phyloP scores from a whole-genome alignment of 2,888 invertebrate species.

The Schizaphis graminum region DNA sequence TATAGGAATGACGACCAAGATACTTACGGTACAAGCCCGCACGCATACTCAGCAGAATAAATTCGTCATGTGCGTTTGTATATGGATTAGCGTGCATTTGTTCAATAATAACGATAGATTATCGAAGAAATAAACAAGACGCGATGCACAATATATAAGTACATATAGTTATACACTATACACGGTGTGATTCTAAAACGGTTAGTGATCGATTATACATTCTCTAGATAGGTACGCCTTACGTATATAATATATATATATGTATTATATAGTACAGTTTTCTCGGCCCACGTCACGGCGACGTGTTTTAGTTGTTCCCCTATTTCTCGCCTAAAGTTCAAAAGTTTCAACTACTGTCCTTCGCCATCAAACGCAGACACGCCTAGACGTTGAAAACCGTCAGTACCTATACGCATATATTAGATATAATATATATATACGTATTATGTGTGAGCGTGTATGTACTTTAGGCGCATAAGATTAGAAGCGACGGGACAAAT shows the following conservation, averaged over 20 bases:
- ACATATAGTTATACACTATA: background rate
- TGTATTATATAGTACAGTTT: background rate
- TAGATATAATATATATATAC: background rate
- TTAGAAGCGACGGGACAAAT: background rate
- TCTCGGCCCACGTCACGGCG: constrained; percentile 1
- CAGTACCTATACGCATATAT: background rate
- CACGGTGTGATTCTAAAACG: constrained; percentile 6
- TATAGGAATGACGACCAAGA: background rate
- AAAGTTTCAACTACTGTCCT: constrained; percentile 59
- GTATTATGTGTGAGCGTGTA: too few relatives aligned
- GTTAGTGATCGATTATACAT: constrained; percentile 38
- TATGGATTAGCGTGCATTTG: background rate
- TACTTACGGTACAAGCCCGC: background rate
- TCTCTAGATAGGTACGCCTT: background rate
- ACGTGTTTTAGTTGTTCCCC: constrained; percentile 24
- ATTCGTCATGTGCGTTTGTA: background rate
- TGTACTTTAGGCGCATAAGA: background rate
- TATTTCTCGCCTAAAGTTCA: constrained; percentile 49
- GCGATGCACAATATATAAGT: background rate
- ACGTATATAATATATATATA: background rate
- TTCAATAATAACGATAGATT: constrained; percentile 37
- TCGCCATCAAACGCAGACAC: constrained; percentile 52
- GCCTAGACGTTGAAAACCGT: background rate
- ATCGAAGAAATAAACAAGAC: constrained; percentile 11
- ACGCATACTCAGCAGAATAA: background rate